Evolutionary conservation across 1,140 invertebrate genomes (phyloP).

Genomic region (Papilio aristodemus): DNA sequence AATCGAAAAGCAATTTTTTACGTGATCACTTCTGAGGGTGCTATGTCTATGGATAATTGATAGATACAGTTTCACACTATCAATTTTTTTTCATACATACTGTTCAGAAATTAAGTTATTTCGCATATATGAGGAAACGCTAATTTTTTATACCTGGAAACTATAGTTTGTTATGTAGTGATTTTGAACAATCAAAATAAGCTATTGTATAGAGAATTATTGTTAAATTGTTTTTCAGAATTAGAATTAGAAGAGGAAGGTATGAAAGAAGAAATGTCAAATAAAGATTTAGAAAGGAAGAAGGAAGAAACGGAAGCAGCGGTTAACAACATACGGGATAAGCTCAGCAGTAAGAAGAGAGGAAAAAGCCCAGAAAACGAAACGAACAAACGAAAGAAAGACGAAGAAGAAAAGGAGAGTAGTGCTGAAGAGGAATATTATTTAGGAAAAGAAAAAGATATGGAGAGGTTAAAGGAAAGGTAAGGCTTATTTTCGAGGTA

Average conservation of each 20-base stretch:
- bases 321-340: slow-evolving; percentile 80
- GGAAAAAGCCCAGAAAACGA: slow-evolving; percentile 59
- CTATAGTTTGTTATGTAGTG: too few species aligned
- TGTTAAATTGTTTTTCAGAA: slow-evolving; percentile 45
- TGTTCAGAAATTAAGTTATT: too few species aligned
- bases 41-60: too few species aligned
- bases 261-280: slow-evolving; percentile 40
- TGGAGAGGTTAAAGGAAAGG: slow-evolving; percentile 85
- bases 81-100: too few species aligned
- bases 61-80: too few species aligned
- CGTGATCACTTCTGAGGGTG: too few species aligned
- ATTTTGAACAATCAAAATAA: not conserved
- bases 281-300: slow-evolving; percentile 50
- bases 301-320: slow-evolving; percentile 57
- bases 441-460: slow-evolving; percentile 84
- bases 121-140: too few species aligned
- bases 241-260: slow-evolving; percentile 55
- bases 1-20: too few species aligned
- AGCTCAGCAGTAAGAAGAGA: slow-evolving; percentile 67
- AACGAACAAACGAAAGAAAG: slow-evolving; percentile 54
- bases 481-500: slow-evolving; percentile 61
- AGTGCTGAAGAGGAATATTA: slow-evolving; percentile 83
- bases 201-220: not conserved
- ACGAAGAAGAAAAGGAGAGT: slow-evolving; percentile 54
- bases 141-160: not conserved